Percentiles rank a stretch among this genome's conserved stretches.
Conservation (phyloP, 2,888 invertebrate genomes). For the Chirona hameri region DNA sequence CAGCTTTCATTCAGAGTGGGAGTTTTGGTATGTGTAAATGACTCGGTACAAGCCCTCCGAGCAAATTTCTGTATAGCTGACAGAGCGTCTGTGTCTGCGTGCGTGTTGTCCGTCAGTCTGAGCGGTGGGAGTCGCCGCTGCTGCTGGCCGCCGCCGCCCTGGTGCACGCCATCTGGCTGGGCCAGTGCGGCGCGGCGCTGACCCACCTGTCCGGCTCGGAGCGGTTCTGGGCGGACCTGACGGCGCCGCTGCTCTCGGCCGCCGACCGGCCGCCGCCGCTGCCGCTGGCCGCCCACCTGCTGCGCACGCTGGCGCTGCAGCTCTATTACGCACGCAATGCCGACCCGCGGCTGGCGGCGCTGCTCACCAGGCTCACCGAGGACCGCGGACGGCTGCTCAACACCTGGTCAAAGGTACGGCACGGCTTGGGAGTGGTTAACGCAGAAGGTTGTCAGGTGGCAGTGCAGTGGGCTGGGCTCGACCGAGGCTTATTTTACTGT, state of each 20-base stretch:
- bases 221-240: constrained; percentile 2
- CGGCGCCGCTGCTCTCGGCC: neutral
- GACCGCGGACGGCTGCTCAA: constrained; percentile 1
- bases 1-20: no score
- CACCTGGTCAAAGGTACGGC: constrained; percentile 4
- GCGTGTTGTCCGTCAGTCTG: neutral
- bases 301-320: constrained; percentile 8
- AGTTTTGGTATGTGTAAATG: no score
- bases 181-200: neutral
- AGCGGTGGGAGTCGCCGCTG: constrained; percentile 4
- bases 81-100: neutral
- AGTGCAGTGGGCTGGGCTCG: no score
- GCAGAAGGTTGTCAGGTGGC: no score
- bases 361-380: neutral
- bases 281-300: constrained; percentile 10
- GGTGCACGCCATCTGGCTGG: constrained; percentile 3
- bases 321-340: neutral
- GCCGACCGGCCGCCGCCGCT: neutral
- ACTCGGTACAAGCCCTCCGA: no score
- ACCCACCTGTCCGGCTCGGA: neutral
- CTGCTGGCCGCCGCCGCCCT: constrained; percentile 14
- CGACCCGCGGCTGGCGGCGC: neutral
- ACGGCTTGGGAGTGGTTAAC: no score
- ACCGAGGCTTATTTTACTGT: no score
- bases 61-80: neutral